These are phyloP conservation scores for Epistrophella euchroma DNA, from an alignment of 2,888 invertebrate species.

Conservation along the genomic window DNA sequence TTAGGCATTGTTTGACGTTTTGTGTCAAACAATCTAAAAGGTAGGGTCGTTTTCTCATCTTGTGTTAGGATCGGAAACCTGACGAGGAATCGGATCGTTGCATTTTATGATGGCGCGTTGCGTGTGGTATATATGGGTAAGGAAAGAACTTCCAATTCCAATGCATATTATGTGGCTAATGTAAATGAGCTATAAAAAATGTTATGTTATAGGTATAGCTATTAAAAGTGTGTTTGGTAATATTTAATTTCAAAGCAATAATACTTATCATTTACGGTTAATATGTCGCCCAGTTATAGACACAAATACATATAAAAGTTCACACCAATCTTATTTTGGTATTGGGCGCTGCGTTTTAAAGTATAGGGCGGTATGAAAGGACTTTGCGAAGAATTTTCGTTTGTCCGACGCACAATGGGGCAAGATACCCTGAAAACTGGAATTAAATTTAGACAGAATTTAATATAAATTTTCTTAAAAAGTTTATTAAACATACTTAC, in stretches of 20 bases:
- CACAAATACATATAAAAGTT: not conserved
- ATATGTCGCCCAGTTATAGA: not conserved
- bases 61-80: constrained; percentile 10
- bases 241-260: not conserved
- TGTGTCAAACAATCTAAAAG: constrained; percentile 67
- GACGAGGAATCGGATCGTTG: constrained; percentile 49
- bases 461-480: no score
- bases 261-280: not conserved
- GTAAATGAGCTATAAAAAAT: not conserved
- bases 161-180: not conserved
- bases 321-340: no score
- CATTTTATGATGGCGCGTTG: constrained; percentile 46
- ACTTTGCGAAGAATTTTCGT: no score
- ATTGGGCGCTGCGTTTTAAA: no score
- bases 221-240: not conserved
- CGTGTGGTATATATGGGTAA: constrained; percentile 16
- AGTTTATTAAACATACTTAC: no score
- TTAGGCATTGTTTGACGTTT: constrained; percentile 66
- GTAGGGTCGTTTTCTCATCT: constrained; percentile 55
- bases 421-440: no score
- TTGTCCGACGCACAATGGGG: no score
- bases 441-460: no score
- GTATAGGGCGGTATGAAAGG: no score
- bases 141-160: not conserved
- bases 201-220: not conserved